These are phyloP conservation scores for Spea bombifrons DNA, from an alignment of 2,113 vertebrate species.

Conservation along the genomic window DNA sequence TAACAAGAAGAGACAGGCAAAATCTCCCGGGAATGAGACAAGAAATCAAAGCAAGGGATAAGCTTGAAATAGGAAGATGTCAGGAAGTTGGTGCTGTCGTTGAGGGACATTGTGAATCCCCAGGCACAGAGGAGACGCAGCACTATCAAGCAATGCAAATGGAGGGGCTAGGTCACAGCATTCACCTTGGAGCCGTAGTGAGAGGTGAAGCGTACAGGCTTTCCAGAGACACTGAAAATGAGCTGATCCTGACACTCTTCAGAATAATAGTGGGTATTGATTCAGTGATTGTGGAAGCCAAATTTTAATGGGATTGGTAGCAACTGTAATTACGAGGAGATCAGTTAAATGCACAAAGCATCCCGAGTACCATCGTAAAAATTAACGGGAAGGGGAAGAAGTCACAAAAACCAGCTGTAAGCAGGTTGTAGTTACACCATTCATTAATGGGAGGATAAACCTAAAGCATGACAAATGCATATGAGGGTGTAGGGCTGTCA, in stretches of 20 bases:
- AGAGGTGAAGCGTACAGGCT: neutral
- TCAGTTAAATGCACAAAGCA: no score
- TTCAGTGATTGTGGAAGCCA: no score
- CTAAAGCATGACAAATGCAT: no score
- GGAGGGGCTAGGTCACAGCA: neutral
- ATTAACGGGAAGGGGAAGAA: no score
- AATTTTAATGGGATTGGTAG: no score
- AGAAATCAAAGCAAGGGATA: slow-evolving; percentile 12
- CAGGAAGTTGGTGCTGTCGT: neutral
- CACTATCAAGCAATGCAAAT: no score
- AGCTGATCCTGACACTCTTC: neutral
- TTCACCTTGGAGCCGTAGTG: neutral
- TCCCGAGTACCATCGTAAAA: no score
- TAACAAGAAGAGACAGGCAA: slow-evolving; percentile 33
- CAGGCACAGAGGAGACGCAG: neutral
- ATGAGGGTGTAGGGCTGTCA: no score
- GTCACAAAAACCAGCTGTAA: no score
- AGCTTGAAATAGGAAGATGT: neutral
- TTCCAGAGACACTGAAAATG: neutral
- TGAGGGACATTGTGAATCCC: neutral
- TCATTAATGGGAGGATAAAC: no score
- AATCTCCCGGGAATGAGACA: slow-evolving; percentile 22
- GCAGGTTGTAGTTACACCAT: no score
- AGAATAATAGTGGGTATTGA: neutral
- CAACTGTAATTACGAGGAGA: no score